Evolutionary conservation across 2,113 vertebrate genomes (phyloP).

Genomic region (Telmatochromis sp.): DNA sequence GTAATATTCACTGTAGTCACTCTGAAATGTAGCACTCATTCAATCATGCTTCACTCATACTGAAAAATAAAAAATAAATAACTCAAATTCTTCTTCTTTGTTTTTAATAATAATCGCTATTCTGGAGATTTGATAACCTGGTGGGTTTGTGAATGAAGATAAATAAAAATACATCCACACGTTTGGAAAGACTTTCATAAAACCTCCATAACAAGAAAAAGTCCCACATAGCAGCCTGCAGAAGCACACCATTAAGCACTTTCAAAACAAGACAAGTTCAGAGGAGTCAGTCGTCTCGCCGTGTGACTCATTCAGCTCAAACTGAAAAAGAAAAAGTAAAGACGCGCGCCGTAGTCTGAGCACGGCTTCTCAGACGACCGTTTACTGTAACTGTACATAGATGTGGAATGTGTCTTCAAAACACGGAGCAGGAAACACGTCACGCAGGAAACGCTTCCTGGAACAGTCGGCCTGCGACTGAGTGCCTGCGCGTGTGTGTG

Average conservation of each 20-base stretch:
- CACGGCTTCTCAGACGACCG: not conserved
- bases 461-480: not conserved
- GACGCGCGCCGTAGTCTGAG: not conserved
- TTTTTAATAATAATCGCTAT: not conserved
- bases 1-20: not conserved
- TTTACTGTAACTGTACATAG: not conserved
- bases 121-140: not conserved
- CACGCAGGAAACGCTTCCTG: slow-evolving; percentile 55
- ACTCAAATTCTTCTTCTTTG: not conserved
- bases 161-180: not conserved
- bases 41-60: not conserved
- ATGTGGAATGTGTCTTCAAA: not conserved
- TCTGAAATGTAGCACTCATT: not conserved
- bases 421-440: slow-evolving; percentile 20
- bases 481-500: not conserved
- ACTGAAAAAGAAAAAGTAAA: not conserved
- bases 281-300: not conserved
- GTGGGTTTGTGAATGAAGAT: not conserved
- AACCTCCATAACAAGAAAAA: not conserved
- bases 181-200: not conserved
- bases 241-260: not conserved
- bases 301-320: not conserved
- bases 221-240: not conserved
- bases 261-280: not conserved
- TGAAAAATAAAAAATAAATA: not conserved